Evolutionary conservation across 2,113 vertebrate species (phyloP).

Genomic region (Bettongia penicillata): DNA sequence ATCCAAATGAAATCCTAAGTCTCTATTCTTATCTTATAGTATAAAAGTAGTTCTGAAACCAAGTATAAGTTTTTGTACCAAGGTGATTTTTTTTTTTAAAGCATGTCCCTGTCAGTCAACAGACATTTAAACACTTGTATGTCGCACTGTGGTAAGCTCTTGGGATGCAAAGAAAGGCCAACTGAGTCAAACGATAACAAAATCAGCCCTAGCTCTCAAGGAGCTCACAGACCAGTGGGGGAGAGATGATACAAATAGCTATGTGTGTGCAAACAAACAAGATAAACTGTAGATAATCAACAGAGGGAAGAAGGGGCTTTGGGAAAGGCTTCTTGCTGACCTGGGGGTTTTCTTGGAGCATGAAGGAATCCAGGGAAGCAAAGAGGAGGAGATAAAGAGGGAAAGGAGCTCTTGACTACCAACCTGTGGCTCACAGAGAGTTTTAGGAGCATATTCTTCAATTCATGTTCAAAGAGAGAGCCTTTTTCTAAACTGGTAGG

Average conservation of each 20-base stretch:
- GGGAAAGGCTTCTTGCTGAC: not conserved
- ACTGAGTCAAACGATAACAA: not conserved
- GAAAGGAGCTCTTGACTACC: not conserved
- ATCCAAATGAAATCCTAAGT: not conserved
- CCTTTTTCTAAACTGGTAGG: not conserved
- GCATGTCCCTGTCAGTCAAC: not conserved
- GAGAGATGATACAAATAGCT: not conserved
- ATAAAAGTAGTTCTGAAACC: constrained; percentile 21
- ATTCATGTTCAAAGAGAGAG: constrained; percentile 7
- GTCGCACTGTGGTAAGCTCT: not conserved
- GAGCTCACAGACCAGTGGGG: not conserved
- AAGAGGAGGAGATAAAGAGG: not conserved
- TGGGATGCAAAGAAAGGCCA: not conserved
- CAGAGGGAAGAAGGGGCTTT: not conserved
- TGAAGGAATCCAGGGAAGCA: not conserved
- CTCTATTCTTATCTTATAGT: not conserved
- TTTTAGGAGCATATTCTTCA: not conserved
- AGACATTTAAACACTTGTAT: not conserved
- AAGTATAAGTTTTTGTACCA: constrained; percentile 20
- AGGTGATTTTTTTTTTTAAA: not conserved
- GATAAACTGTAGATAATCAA: not conserved
- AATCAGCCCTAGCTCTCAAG: not conserved
- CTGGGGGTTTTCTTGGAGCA: not conserved
- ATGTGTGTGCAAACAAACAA: not conserved
- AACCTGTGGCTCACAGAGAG: constrained; percentile 2